Conservation (phyloP, 2,888 invertebrate genomes). For the Malthinus flaveolus region DNA sequence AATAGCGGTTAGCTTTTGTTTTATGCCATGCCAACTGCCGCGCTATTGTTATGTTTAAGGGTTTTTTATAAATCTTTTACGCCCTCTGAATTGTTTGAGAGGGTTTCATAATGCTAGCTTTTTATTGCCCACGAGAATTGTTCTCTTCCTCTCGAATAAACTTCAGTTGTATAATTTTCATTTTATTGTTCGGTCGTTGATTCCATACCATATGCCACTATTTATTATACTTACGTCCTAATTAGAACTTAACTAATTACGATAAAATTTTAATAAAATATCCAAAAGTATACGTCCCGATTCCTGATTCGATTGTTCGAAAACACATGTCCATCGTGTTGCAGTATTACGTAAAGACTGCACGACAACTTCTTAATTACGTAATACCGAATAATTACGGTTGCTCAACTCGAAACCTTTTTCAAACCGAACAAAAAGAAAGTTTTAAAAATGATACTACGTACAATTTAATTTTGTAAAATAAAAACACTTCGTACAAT, state of each 20-base stretch:
- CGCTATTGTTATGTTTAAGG: conserved; percentile 54
- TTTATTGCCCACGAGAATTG: conserved; percentile 50
- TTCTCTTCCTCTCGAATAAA: conserved; percentile 34
- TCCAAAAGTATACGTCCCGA: background rate
- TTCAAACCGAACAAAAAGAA: background rate
- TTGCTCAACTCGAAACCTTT: too few relatives aligned
- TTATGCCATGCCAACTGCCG: conserved; percentile 55
- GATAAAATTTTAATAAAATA: background rate
- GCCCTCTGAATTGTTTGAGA: conserved; percentile 45
- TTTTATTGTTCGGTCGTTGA: conserved; percentile 22
- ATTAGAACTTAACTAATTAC: background rate
- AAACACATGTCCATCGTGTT: background rate
- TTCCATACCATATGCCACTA: conserved; percentile 15
- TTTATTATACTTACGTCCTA: conserved; percentile 3
- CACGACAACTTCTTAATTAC: background rate
- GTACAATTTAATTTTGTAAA: conserved; percentile 15
- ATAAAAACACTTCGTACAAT: conserved; percentile 22
- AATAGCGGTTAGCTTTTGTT: conserved; percentile 58
- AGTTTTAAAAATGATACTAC: background rate
- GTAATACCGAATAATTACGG: background rate
- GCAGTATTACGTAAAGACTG: background rate
- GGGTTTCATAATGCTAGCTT: conserved; percentile 43
- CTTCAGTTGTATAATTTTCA: conserved; percentile 24
- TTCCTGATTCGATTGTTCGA: background rate
- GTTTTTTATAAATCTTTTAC: conserved; percentile 41